Base-by-base conservation (phyloP, 2,797 vertebrate species). In the Clarias platycephalus region DNA sequence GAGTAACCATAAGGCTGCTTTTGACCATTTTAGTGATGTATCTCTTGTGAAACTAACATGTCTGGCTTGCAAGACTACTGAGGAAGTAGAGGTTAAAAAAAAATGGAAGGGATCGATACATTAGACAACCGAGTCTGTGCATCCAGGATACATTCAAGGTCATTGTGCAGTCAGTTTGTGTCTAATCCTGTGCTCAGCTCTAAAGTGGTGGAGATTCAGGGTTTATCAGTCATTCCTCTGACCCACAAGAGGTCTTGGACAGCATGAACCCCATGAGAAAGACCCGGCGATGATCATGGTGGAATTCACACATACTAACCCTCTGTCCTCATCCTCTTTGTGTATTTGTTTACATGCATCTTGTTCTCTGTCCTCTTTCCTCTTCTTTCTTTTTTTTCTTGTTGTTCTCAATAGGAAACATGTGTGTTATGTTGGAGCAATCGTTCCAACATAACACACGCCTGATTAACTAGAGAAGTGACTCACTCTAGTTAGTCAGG, bases 381-480 rank as follows among this genome's bases (percentile, higher is more conserved):
- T 3, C 60, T 37, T 49, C 18, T 28, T 26, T 28, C 16, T 53
- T 20, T 26, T 72, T 53, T 28, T 20, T 68, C 10, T 24, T 66
- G 44, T 26, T 18, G 55, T 67, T 79, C 82, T 62, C 60, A 79
- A 82, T 82, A 67, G 40, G 55, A 88, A 81, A 60, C 72, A 85
- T 85, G 75, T 85, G 49, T 82, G 68, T 55, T 77, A 53, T 81
- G 34, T 78, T 71, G n/a, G 67, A 66, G 67, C 44, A 78, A 49
- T 49, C 60, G 79, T 82, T 84, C 37, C 37, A 37, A 37, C 37
- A 37, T 37, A 37, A 37, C 37, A 37, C 37, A 37, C 37, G 37
- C 37, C 37, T 37, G 37, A 37, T 6, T 37, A 37, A 37, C 67
- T 87, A 9, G 68, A 7, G 49, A 63, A 84, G 13, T 79, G 77